Conservation (phyloP, 2,113 vertebrate species). For the Emydura subglobosa region DNA sequence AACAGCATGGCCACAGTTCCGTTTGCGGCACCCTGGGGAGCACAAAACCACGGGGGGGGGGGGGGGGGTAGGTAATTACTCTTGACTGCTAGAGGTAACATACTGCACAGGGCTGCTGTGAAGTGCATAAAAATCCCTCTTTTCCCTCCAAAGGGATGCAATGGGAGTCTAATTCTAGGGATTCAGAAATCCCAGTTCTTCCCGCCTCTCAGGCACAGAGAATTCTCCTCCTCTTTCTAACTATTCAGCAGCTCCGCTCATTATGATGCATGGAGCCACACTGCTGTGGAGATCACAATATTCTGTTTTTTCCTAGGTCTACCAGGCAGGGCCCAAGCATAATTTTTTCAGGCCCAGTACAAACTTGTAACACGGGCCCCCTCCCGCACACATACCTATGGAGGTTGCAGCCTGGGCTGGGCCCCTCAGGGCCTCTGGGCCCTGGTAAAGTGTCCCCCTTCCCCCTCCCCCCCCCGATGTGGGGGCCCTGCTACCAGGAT, state of each 20-base stretch:
- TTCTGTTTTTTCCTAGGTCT: not conserved
- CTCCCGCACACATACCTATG: no score
- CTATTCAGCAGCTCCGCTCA: not conserved
- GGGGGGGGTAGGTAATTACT: not conserved
- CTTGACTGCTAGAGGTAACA: not conserved
- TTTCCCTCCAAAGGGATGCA: not conserved
- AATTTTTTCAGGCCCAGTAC: no score
- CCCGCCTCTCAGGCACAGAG: not conserved
- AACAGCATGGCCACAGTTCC: not conserved
- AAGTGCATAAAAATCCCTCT: not conserved
- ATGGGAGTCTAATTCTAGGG: not conserved
- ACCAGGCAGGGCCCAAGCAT: no score
- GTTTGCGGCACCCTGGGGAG: not conserved
- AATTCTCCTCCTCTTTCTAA: not conserved
- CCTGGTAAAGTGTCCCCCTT: no score
- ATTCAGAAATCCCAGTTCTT: not conserved
- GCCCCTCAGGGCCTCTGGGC: no score
- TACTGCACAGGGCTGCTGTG: not conserved
- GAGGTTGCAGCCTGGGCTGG: no score
- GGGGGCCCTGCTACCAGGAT: not conserved
- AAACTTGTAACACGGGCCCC: no score
- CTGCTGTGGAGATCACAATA: not conserved
- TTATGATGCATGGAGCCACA: not conserved
- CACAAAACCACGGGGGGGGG: not conserved
- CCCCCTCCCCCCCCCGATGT: no score